Evolutionary conservation across 2,797 vertebrate genomes (phyloP).

Genomic region (Lagorchestes hirsutus): DNA sequence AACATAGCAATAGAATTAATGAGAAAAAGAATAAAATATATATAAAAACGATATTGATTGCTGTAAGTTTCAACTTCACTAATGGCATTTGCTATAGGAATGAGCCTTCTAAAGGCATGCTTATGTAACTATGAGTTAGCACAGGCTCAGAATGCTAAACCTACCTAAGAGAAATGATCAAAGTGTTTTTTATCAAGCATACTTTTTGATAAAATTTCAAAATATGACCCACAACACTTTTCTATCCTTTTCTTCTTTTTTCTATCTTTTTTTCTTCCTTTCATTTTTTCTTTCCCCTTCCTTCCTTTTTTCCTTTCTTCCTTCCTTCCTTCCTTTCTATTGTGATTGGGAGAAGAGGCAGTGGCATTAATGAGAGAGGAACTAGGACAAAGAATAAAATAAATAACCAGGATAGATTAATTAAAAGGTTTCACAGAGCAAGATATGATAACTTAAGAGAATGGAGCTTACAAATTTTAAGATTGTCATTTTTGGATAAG

Average conservation of each 20-base stretch:
- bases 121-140: not conserved
- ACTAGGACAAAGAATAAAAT: not conserved
- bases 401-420: too few species aligned
- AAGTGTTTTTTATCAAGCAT: not conserved
- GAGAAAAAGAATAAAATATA: not conserved
- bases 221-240: not conserved
- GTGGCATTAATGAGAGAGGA: not conserved
- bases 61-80: not conserved
- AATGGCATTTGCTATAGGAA: not conserved
- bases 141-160: not conserved
- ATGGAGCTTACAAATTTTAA: too few species aligned
- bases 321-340: not conserved
- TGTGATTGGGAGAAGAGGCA: not conserved
- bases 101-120: not conserved
- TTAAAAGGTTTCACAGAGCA: not conserved
- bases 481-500: too few species aligned
- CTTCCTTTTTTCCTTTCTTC: too few species aligned
- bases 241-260: not conserved
- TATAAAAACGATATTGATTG: too few species aligned
- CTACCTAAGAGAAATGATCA: not conserved
- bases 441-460: not conserved
- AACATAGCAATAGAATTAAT: not conserved
- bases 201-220: too few species aligned
- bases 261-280: too few species aligned
- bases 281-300: too few species aligned